Percentiles rank a stretch among this genome's conserved stretches.
phyloP scores from a whole-genome alignment of 2,113 vertebrate genomes.

The Ammodytes dubius region DNA sequence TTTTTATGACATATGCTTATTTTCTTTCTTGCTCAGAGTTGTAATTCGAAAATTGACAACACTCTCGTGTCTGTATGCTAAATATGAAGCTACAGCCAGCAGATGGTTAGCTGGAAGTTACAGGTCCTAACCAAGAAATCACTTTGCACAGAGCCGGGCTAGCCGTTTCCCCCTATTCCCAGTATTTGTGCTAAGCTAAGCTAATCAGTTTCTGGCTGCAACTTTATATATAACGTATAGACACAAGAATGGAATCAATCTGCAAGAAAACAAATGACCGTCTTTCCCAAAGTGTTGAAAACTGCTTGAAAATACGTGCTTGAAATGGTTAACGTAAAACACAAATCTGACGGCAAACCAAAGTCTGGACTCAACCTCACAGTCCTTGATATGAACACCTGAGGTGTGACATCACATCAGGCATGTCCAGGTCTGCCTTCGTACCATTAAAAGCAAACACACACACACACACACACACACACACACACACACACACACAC shows the following conservation, averaged over 20 bases:
- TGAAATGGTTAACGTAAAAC: no score
- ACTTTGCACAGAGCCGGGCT: neutral
- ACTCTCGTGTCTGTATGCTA: no score
- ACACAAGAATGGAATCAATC: neutral
- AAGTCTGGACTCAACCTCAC: neutral
- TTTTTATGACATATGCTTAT: neutral
- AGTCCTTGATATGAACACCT: neutral
- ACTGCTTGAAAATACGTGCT: no score
- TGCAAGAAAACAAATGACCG: neutral
- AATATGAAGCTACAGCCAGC: no score
- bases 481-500: no score
- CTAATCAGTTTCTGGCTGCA: neutral
- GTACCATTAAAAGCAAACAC: no score
- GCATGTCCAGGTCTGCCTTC: neutral
- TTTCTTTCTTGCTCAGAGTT: neutral
- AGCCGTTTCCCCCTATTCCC: neutral
- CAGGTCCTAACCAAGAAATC: neutral
- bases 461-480: no score
- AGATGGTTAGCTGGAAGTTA: neutral
- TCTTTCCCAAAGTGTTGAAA: no score
- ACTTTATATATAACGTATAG: neutral
- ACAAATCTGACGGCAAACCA: neutral
- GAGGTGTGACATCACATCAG: neutral
- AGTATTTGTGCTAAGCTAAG: neutral
- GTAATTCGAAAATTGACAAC: neutral